phyloP scores from a whole-genome alignment of 2,888 invertebrate species.

The Creontiades dilutus region DNA sequence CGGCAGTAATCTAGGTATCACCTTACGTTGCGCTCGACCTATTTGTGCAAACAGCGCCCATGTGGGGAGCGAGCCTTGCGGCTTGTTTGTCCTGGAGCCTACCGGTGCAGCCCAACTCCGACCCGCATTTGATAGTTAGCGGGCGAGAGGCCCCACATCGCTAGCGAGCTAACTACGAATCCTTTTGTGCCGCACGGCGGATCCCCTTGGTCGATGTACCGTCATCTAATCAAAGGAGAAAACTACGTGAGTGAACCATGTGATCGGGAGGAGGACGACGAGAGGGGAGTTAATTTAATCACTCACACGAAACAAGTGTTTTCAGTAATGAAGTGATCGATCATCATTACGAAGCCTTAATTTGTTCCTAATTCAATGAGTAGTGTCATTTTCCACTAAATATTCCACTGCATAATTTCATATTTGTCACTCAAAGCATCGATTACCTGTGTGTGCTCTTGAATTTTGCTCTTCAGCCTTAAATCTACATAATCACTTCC shows the following conservation, averaged over 20 bases:
- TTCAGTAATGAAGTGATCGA: not conserved
- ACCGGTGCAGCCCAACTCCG: no score
- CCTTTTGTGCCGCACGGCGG: not conserved
- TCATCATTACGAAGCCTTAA: not conserved
- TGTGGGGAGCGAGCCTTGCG: no score
- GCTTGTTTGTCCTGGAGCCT: no score
- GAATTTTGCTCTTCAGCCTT: no score
- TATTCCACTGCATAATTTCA: not conserved
- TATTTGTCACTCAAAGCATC: no score
- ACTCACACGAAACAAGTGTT: not conserved
- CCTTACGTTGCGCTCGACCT: no score
- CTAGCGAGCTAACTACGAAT: not conserved
- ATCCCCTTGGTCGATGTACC: not conserved
- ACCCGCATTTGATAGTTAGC: slow-evolving; percentile 29
- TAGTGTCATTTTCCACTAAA: not conserved
- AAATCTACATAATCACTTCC: no score
- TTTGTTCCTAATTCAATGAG: not conserved
- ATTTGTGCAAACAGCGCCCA: no score
- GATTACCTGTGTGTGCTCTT: no score
- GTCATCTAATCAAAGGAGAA: slow-evolving; percentile 22
- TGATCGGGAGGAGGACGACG: not conserved
- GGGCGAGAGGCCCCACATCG: not conserved
- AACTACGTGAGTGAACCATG: slow-evolving; percentile 12
- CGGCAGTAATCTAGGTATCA: no score
- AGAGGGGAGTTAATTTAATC: not conserved